phyloP scores from a whole-genome alignment of 2,888 invertebrate genomes.

The Penaeus monodon region DNA sequence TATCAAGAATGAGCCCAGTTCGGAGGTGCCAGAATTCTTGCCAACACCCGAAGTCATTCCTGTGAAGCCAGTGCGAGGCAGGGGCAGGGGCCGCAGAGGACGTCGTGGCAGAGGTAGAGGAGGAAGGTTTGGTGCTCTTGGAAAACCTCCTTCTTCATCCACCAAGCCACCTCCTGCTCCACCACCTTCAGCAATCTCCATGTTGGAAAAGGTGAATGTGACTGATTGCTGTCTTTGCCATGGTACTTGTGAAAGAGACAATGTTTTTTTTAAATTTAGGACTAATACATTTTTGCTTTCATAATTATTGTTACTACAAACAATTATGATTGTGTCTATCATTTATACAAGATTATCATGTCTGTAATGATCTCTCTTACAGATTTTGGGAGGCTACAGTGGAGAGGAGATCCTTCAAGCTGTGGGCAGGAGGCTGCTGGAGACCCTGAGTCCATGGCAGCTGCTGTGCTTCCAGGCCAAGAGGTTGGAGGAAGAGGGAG shows the following conservation, averaged over 20 bases:
- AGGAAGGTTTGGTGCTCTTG: conserved; percentile 7
- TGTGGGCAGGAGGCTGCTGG: conserved; percentile 23
- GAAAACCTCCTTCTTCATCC: background rate
- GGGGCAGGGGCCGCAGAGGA: conserved; percentile 11
- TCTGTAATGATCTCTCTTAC: background rate
- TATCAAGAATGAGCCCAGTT: background rate
- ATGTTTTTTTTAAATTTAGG: too few species aligned
- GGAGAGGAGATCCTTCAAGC: conserved; percentile 40
- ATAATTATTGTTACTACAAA: background rate
- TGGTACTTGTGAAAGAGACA: too few species aligned
- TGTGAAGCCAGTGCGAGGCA: conserved; percentile 8
- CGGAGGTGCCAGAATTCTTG: background rate
- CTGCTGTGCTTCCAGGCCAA: conserved; percentile 27
- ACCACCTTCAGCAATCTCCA: background rate
- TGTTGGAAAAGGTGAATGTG: conserved; percentile 31
- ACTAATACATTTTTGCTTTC: too few species aligned
- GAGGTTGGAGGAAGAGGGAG: background rate
- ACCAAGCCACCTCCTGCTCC: conserved; percentile 2
- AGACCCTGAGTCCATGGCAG: conserved; percentile 49
- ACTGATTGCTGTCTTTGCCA: too few species aligned
- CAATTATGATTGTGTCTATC: too few species aligned
- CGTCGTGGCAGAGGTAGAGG: conserved; percentile 32
- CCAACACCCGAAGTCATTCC: background rate
- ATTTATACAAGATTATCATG: too few species aligned
- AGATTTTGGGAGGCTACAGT: conserved; percentile 42